Percentiles rank a stretch among this genome's conserved stretches.
phyloP scores from a whole-genome alignment of 1,140 invertebrate species.

The Saxidomus purpurata region DNA sequence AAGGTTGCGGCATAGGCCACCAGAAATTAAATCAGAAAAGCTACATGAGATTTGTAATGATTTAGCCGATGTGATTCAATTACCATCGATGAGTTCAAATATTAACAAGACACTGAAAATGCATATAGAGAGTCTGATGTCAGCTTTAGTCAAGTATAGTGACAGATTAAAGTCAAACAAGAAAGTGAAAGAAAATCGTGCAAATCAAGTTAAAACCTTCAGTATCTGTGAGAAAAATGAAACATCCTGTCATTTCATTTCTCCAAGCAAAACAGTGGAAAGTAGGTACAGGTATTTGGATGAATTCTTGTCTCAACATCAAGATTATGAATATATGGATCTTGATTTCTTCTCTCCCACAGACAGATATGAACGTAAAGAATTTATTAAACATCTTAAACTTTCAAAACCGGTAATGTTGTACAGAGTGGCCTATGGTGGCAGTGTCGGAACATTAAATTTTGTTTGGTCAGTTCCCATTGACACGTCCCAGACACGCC shows the following conservation, averaged over 20 bases:
- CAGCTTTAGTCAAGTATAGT: background rate
- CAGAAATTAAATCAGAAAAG: background rate
- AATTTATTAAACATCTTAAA: background rate
- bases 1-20: background rate
- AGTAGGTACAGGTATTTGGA: background rate
- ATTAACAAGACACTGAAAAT: background rate
- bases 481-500: background rate
- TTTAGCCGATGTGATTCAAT: background rate
- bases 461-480: background rate
- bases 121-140: background rate
- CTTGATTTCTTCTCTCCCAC: background rate
- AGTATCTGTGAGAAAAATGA: background rate
- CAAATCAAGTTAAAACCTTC: background rate
- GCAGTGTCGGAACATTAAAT: background rate
- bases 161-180: background rate
- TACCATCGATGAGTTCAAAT: slow-evolving; percentile 1
- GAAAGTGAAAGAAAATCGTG: background rate
- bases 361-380: background rate
- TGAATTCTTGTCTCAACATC: background rate
- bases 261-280: background rate
- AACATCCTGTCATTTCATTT: background rate
- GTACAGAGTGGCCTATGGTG: background rate
- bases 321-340: background rate
- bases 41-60: background rate
- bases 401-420: background rate